A percentile compares a stretch with the other conserved stretches of the same genome.
These are phyloP conservation scores for Mastigias papua DNA, from an alignment of 30 jellyfish, hydroid and myxozoan species.

Conservation along the genomic window DNA sequence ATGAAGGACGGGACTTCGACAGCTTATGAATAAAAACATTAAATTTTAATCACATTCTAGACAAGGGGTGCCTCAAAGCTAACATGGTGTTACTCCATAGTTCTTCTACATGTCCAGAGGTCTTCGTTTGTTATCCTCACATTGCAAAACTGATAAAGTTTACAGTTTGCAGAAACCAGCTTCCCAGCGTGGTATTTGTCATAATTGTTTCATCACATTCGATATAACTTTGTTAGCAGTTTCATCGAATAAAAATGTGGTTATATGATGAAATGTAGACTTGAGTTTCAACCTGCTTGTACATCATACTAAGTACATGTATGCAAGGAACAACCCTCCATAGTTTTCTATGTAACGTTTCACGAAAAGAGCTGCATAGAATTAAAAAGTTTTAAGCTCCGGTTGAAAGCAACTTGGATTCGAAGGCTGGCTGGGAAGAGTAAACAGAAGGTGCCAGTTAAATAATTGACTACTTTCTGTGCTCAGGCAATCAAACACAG, in stretches of 20 bases:
- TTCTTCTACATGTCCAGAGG: no score
- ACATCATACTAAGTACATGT: background rate
- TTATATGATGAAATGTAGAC: background rate
- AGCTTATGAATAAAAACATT: background rate
- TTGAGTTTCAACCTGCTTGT: no score
- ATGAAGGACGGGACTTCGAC: slow-evolving; percentile 18
- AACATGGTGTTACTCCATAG: background rate
- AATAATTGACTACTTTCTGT: background rate
- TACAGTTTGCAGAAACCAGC: background rate
- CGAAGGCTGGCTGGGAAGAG: background rate
- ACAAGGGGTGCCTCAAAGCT: background rate
- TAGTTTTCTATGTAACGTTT: background rate
- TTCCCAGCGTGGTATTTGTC: background rate
- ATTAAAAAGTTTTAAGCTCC: background rate
- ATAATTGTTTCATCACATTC: background rate
- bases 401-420: background rate
- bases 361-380: background rate
- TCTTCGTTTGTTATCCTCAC: background rate
- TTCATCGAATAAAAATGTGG: background rate
- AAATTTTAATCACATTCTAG: background rate
- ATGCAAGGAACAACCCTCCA: background rate
- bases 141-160: background rate
- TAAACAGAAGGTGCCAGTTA: slow-evolving; percentile 7
- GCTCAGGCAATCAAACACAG: background rate
- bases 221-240: background rate